Percentiles rank a stretch among this genome's conserved stretches.
phyloP scores from a whole-genome alignment of 2,888 invertebrate genomes.

The Drosophila aldrichi region DNA sequence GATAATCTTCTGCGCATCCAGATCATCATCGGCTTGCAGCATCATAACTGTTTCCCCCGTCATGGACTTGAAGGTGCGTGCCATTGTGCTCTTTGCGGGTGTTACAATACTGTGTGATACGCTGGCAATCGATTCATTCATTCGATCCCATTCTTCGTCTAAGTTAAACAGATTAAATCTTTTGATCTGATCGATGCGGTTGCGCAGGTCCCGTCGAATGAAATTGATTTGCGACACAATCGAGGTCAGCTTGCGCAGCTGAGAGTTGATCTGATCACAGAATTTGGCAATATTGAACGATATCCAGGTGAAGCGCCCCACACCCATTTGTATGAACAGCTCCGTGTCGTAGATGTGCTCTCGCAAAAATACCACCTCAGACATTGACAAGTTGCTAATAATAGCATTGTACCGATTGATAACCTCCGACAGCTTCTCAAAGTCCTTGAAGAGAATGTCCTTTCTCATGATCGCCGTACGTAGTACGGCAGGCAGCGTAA shows the following conservation, averaged over 20 bases:
- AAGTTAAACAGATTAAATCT: conserved; percentile 86
- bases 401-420: conserved; percentile 89
- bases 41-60: conserved; percentile 52
- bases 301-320: conserved; percentile 94
- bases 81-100: neutral
- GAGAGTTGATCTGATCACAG: conserved; percentile 87
- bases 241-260: conserved; percentile 88
- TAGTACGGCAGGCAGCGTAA: conserved; percentile 86
- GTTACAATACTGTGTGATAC: neutral
- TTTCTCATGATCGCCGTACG: conserved; percentile 87
- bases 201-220: conserved; percentile 88
- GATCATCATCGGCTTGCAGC: conserved; percentile 30
- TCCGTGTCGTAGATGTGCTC: conserved; percentile 90
- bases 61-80: conserved; percentile 43
- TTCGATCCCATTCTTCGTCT: conserved; percentile 38
- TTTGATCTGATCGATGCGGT: conserved; percentile 87
- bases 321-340: conserved; percentile 91
- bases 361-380: conserved; percentile 90
- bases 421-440: conserved; percentile 87
- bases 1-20: conserved; percentile 17
- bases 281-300: conserved; percentile 93
- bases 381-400: conserved; percentile 88
- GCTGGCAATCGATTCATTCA: neutral
- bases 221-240: conserved; percentile 90
- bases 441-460: conserved; percentile 87